Conservation (phyloP, 1,140 invertebrate genomes). For the Spodoptera litura region DNA sequence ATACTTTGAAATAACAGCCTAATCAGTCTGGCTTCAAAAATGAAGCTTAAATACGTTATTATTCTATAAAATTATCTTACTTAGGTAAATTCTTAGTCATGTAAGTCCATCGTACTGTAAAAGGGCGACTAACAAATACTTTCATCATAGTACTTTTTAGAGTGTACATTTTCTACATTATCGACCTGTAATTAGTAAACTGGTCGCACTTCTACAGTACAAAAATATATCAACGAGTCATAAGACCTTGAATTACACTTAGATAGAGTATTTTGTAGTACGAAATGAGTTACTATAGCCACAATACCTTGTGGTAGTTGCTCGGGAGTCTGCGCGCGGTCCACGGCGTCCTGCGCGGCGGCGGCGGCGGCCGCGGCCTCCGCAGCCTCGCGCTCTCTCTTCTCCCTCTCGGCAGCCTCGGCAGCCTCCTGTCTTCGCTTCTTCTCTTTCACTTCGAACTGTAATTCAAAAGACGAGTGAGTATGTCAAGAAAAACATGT, state of each 20-base stretch:
- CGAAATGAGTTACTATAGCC: too few relatives aligned
- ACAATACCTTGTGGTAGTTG: conserved; percentile 65
- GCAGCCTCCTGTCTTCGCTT: conserved; percentile 95
- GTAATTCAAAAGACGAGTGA: conserved; percentile 39
- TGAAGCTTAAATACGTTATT: background rate
- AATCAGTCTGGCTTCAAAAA: background rate
- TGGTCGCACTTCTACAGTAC: too few relatives aligned
- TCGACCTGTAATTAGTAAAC: too few relatives aligned
- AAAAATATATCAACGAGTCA: too few relatives aligned
- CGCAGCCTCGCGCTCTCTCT: conserved; percentile 87
- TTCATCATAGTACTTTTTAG: too few relatives aligned
- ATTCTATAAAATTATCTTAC: background rate
- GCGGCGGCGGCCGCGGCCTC: conserved; percentile 87
- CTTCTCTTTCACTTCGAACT: conserved; percentile 99
- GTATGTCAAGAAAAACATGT: background rate
- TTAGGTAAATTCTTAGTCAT: too few relatives aligned
- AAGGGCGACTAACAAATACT: background rate
- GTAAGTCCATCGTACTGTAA: background rate
- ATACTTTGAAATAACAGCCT: conserved; percentile 16
- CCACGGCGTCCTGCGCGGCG: conserved; percentile 85
- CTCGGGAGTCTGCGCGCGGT: conserved; percentile 67
- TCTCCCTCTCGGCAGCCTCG: conserved; percentile 91
- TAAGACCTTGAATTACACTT: too few relatives aligned
- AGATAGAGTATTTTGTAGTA: too few relatives aligned
- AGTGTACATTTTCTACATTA: too few relatives aligned